Conservation (phyloP, 2,113 vertebrate species). For the Ptyas mucosa region DNA sequence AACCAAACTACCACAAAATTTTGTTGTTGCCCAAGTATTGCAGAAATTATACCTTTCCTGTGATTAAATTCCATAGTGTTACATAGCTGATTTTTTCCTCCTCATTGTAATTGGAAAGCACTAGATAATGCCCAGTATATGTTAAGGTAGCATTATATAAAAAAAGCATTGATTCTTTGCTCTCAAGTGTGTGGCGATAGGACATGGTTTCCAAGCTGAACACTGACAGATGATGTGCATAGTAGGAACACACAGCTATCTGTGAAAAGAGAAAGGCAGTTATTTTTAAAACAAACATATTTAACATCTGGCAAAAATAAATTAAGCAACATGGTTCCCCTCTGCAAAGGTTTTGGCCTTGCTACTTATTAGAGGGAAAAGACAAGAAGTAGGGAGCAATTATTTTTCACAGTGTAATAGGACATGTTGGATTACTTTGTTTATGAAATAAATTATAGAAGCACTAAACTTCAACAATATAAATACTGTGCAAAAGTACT, state of each 20-base stretch:
- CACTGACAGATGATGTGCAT: constrained; percentile 53
- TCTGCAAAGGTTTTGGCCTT: background rate
- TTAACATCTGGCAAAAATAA: constrained; percentile 3
- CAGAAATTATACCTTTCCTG: constrained; percentile 35
- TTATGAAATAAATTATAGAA: background rate
- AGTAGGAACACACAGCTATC: constrained; percentile 64
- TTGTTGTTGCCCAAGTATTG: background rate
- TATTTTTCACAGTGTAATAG: background rate
- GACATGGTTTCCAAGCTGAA: constrained; percentile 56
- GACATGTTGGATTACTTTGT: background rate
- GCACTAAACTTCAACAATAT: background rate
- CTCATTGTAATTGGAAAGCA: constrained; percentile 59
- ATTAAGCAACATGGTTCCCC: background rate
- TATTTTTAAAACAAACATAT: background rate
- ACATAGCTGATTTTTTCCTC: constrained; percentile 55
- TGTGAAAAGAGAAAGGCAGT: background rate
- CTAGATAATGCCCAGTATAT: constrained; percentile 45
- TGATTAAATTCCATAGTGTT: constrained; percentile 57
- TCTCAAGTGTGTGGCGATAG: constrained; percentile 60
- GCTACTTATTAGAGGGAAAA: background rate
- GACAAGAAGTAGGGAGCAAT: background rate
- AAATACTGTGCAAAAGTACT: background rate
- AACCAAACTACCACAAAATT: background rate
- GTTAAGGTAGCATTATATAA: constrained; percentile 57
- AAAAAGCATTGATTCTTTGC: constrained; percentile 56